Evolutionary conservation across 2,888 invertebrate species (phyloP), one percentile per base, ranked within the genome.

Genomic region (Andrena trimmerana): DNA sequence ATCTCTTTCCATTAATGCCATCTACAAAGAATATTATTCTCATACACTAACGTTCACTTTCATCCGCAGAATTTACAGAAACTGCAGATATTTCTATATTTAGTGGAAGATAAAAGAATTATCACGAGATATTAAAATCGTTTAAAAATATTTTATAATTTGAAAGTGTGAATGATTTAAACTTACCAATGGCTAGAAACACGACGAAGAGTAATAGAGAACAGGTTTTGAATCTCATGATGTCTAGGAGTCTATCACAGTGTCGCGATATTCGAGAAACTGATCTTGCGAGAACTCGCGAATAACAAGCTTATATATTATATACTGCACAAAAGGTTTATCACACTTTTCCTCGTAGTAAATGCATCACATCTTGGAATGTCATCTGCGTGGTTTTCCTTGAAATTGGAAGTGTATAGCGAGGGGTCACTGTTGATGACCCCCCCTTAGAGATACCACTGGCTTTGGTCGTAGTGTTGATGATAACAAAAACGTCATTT

Each of bases 381-480:
- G 13, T 29, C 78, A 67, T 82, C 83, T 72, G 6, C 4, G 13
- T 13, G 2, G 7, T 7, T 67, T 83, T 78, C 57, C 31, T 71
- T 31, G 57, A 24, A 71, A 50, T 27, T 36, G 2, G 29, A 59
- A 52, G 5, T 24, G 0, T 67, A 24, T 67, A 54, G 36, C 48
- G n/a, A n/a, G 13, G 10, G 84, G 78, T 84, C 78, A 75, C 48
- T 50, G 27, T 5, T 29, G 71, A 78, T 74, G 83, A 83, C 24
- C 20, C 2, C 1, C 83, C 27, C 27, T 5, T 1, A 54, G 0
- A 69, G 74, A 75, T 84, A 83, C 60, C 65, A 13, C 7, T 7
- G 24, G 59, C 50, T 16, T 24, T 2, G 1, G 8, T 8, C 7
- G 3, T 5, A 31, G 50, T 13, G 10, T 29, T 31, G 16, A 27